Evolutionary conservation across 2,888 invertebrate species (phyloP), one percentile per base, ranked within the genome.

Genomic region (Eupithecia abbreviata): DNA sequence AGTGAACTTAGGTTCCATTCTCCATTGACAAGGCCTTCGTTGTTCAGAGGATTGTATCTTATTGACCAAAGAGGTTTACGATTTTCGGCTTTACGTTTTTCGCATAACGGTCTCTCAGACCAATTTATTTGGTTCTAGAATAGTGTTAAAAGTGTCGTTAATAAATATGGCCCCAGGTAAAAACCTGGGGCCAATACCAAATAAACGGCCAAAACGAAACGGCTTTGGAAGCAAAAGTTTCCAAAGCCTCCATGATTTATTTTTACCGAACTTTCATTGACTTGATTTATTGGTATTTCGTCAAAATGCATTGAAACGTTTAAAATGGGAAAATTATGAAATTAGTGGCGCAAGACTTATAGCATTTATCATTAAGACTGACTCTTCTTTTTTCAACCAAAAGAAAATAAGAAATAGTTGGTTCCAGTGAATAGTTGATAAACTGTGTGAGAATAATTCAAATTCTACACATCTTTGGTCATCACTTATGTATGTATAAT

Each of bases 41-140:
- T 85, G 85, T 85, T 88, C 88, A 86, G 89, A 88, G 85, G 85
- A 85, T 87, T 84, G 88, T 88, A 89, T 90, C 88, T 88, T 83
- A 82, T 86, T 89, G 88, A 88, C 88, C 89, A 82, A 82, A 82
- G 73, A 81, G 83, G 85, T 86, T 87, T 87, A 87, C 85, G 84
- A 86, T 85, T 88, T 89, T 87, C 83, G 84, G 85, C 84, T 86
- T 87, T 86, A 85, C 83, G 87, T 88, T 86, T 90, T 87, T 84
- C 82, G 79, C 79, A 79, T 83, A 89, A 91, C 91, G 90, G 91
- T 91, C 90, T 84, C 77, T 85, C 82, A 88, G 84, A 86, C 89
- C 85, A 85, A 82, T 89, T 89, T 84, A 84, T 82, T 66, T 43
- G 51, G 15, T 68, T 77, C 78, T 75, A 71, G 73, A 71, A 71